phyloP scores from a whole-genome alignment of 1,140 invertebrate species.

The Tetramorium simillimum region DNA sequence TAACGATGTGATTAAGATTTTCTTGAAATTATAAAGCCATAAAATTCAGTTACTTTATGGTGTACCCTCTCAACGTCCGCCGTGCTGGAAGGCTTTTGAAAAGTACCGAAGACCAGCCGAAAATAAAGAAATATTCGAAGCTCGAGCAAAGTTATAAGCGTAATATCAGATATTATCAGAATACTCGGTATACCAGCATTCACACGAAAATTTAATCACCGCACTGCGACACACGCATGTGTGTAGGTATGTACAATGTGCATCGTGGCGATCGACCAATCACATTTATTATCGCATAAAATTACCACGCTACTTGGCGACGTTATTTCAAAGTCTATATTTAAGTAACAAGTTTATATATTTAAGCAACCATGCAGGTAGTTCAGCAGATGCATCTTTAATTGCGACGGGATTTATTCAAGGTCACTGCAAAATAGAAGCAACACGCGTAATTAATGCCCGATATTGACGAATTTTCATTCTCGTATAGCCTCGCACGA shows the following conservation, averaged over 20 bases:
- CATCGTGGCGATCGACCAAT: background rate
- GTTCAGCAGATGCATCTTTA: background rate
- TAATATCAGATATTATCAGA: background rate
- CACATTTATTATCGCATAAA: background rate
- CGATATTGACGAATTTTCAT: background rate
- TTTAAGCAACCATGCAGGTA: background rate
- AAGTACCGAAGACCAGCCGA: background rate
- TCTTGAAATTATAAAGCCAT: slow-evolving; percentile 75
- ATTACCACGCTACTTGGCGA: background rate
- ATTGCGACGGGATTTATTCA: background rate
- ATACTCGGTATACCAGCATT: background rate
- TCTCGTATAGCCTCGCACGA: background rate
- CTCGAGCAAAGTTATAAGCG: background rate
- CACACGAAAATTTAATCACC: background rate
- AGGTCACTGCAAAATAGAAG: background rate
- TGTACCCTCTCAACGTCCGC: background rate
- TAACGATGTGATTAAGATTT: slow-evolving; percentile 65
- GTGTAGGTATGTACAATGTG: background rate
- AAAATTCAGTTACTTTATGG: slow-evolving; percentile 74
- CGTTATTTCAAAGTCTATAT: background rate
- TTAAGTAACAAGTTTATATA: background rate
- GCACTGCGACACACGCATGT: background rate
- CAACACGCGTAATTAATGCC: background rate
- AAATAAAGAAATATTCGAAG: background rate
- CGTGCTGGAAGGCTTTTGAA: background rate